These are phyloP conservation scores for Scrobipalpa costella DNA, from an alignment of 2,888 invertebrate genomes.

Conservation along the genomic window DNA sequence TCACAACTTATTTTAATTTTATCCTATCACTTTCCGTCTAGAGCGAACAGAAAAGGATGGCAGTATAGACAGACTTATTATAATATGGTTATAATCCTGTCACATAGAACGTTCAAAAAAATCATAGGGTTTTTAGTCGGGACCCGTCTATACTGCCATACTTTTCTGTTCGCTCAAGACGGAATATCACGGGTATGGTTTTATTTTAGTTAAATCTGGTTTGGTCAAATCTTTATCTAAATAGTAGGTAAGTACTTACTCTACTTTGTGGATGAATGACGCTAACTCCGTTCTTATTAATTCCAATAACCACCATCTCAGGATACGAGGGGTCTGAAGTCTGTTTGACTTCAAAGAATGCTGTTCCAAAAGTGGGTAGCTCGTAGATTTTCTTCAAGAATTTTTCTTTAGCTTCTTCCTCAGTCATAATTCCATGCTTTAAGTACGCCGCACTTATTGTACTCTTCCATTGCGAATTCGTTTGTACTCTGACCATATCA, in stretches of 20 bases:
- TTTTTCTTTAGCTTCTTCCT: slow-evolving; percentile 89
- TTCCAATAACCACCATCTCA: slow-evolving; percentile 92
- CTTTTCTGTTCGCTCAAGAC: too few relatives aligned
- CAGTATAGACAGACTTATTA: too few relatives aligned
- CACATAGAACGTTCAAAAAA: too few relatives aligned
- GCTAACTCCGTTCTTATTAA: slow-evolving; percentile 94
- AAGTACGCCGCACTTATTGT: slow-evolving; percentile 84
- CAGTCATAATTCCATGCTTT: slow-evolving; percentile 80
- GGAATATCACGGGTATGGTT: too few relatives aligned
- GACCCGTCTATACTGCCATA: too few relatives aligned
- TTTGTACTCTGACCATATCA: slow-evolving; percentile 87
- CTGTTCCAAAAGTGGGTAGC: slow-evolving; percentile 95
- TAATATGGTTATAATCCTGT: too few relatives aligned
- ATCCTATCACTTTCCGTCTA: too few relatives aligned
- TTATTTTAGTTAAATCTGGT: too few relatives aligned
- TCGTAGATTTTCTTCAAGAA: slow-evolving; percentile 89
- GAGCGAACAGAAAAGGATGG: too few relatives aligned
- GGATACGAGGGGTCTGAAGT: slow-evolving; percentile 93
- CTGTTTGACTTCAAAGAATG: slow-evolving; percentile 97
- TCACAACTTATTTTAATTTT: too few relatives aligned
- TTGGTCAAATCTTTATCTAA: not conserved
- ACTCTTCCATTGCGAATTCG: slow-evolving; percentile 91
- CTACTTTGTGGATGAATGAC: slow-evolving; percentile 93
- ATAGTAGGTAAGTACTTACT: slow-evolving; percentile 69
- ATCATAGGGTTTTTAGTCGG: too few relatives aligned